A percentile compares a stretch with the other conserved stretches of the same genome.
phyloP scores from a whole-genome alignment of 2,888 invertebrate genomes.

The Lochmaea crataegi region DNA sequence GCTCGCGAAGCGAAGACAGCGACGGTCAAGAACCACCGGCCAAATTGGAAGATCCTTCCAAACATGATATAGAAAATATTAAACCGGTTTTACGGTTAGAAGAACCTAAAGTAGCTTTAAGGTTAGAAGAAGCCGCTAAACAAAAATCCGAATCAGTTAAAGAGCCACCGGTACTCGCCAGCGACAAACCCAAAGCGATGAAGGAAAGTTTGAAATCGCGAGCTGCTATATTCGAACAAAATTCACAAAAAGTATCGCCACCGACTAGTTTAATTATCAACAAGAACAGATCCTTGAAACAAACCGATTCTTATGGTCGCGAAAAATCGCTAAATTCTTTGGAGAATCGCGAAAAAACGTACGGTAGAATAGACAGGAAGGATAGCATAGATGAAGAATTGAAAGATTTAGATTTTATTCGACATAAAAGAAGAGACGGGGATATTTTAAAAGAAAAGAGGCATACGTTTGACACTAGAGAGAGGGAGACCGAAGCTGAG shows the following conservation, averaged over 20 bases:
- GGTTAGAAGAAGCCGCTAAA: conserved; percentile 1
- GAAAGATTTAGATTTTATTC: conserved; percentile 52
- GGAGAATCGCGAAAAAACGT: too few relatives aligned
- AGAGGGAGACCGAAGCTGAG: conserved; percentile 58
- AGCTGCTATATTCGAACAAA: conserved; percentile 58
- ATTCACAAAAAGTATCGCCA: conserved; percentile 47
- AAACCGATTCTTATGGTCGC: conserved; percentile 42
- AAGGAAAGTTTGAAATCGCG: conserved; percentile 54
- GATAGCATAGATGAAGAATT: conserved; percentile 47
- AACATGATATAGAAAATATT: conserved; percentile 17
- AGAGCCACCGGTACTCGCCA: not conserved
- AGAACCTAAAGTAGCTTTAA: not conserved
- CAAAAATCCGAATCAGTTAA: not conserved
- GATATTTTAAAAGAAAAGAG: conserved; percentile 53
- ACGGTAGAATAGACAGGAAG: conserved; percentile 43
- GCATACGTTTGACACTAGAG: conserved; percentile 59
- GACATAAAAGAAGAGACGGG: conserved; percentile 49
- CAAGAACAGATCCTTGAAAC: conserved; percentile 44
- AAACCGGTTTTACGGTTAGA: conserved; percentile 21
- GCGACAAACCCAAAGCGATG: conserved; percentile 43
- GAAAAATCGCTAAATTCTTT: too few relatives aligned
- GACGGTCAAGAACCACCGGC: conserved; percentile 26
- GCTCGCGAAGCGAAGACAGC: conserved; percentile 48
- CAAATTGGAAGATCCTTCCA: conserved; percentile 26
- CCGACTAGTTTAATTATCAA: conserved; percentile 37